Evolutionary conservation across 2,113 vertebrate species (phyloP), one percentile per base, ranked within the genome.

Genomic region (Terrapene triunguis): DNA sequence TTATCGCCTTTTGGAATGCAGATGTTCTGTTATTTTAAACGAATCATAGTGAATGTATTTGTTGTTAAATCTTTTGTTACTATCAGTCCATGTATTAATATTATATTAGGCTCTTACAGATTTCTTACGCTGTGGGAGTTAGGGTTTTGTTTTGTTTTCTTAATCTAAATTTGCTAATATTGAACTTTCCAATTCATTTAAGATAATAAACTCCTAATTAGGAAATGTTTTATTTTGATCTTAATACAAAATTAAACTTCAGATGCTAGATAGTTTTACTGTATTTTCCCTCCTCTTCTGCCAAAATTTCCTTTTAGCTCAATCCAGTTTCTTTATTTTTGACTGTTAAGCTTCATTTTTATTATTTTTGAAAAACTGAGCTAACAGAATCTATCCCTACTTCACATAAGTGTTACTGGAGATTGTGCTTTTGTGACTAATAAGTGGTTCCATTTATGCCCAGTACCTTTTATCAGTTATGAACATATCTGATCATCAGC

Each of bases 11-110:
- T 51, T 51, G 5, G 54, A 57, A 57, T 4, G 22, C 59, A 95
- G 88, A 24, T 84, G 69, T 5, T 81, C 35, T 51, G 25, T 38
- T 81, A 89, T 88, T 93, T 93, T 85, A 93, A 90, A 82, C 17
- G 81, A 96, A 92, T 85, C 57, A 82, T 89, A 2, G 1, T 35
- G 84, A 95, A 80, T 5, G n/a, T 84, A 42, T 62, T 89, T 84
- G 78, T 92, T 51, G n/a, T 92, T 93, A 48, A 69, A 92, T 83
- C 95, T 96, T 89, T 88, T 93, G 38, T 87, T 88, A 80, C 93
- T 89, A 87, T 84, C 88, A 95, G 85, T 55, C 42, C 89, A 87
- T 57, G 90, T 79, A 80, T 82, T 83, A 95, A 82, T n/a, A 55
- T 51, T 90, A 19, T 82, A 84, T 0, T 2, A 74, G 84, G 50